A percentile compares a stretch with the other conserved stretches of the same genome.
Evolutionary conservation across 1,140 invertebrate genomes (phyloP).

Genomic region (Olivierus martensii): DNA sequence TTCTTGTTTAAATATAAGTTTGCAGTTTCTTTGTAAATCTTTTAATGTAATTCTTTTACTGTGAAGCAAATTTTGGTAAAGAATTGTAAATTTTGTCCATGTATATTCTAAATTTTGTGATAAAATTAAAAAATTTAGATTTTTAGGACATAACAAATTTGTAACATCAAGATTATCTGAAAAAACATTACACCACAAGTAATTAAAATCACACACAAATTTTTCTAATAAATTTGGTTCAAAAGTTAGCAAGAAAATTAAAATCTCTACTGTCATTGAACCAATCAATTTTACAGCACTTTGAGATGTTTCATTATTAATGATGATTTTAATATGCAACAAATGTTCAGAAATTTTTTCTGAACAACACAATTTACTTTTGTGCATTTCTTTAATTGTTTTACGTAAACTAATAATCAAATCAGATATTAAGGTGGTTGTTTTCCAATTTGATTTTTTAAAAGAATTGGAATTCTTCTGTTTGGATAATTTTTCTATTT

Average conservation of each 20-base stretch:
- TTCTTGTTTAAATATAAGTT: not conserved
- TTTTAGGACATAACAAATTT: constrained; percentile 1
- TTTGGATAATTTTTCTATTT: constrained; percentile 4
- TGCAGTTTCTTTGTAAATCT: not conserved
- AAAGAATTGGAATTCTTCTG: too few relatives aligned
- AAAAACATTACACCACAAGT: not conserved
- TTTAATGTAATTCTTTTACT: not conserved
- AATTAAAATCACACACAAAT: not conserved
- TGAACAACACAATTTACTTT: not conserved
- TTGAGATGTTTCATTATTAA: not conserved
- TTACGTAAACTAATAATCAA: not conserved
- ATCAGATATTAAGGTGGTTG: too few relatives aligned
- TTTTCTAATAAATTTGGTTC: not conserved
- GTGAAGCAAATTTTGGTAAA: not conserved
- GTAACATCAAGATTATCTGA: not conserved
- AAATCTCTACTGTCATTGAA: not conserved
- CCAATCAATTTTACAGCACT: not conserved
- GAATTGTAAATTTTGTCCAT: not conserved
- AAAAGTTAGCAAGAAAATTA: not conserved
- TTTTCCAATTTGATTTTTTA: too few relatives aligned
- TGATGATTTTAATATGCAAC: not conserved
- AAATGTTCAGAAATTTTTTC: not conserved
- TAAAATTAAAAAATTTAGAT: not conserved
- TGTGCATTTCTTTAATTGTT: not conserved
- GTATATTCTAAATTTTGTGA: constrained; percentile 1